A percentile compares a stretch with the other conserved stretches of the same genome.
These are phyloP conservation scores for Tortrix viridana DNA, from an alignment of 2,888 invertebrate genomes.

Conservation along the genomic window DNA sequence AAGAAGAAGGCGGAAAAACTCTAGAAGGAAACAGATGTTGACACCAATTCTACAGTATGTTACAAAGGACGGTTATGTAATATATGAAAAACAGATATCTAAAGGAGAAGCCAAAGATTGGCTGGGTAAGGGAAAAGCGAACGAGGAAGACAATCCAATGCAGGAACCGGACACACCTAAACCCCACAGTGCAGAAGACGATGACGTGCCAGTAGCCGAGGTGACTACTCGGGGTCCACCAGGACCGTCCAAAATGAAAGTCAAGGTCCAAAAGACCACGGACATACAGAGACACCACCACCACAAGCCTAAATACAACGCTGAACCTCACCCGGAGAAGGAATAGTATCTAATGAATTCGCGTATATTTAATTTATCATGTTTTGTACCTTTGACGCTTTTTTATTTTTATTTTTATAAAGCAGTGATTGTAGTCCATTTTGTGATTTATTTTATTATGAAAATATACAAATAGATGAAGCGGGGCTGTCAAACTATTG, in stretches of 20 bases:
- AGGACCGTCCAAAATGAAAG: not conserved
- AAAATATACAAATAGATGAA: too few relatives aligned
- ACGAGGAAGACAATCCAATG: constrained; percentile 1
- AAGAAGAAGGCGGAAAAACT: constrained; percentile 41
- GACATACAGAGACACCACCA: constrained; percentile 36
- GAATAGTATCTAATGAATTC: not conserved
- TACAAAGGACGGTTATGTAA: constrained; percentile 75
- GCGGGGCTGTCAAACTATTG: too few relatives aligned
- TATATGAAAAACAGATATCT: constrained; percentile 71
- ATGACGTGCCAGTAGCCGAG: constrained; percentile 21
- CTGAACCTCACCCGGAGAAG: not conserved
- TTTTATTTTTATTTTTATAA: constrained; percentile 1
- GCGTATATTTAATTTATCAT: not conserved
- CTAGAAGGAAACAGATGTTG: constrained; percentile 51
- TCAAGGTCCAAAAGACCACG: constrained; percentile 35
- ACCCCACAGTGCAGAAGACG: constrained; percentile 49
- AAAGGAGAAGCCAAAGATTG: constrained; percentile 71
- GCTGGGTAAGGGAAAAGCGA: constrained; percentile 40
- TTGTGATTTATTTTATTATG: too few relatives aligned
- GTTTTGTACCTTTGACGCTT: not conserved
- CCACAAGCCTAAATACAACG: not conserved
- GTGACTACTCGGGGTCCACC: not conserved
- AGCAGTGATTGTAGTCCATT: too few relatives aligned
- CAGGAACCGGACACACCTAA: not conserved
- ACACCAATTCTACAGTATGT: constrained; percentile 75